phyloP scores from a whole-genome alignment of 2,888 invertebrate species.

The Abscondita cerata region DNA sequence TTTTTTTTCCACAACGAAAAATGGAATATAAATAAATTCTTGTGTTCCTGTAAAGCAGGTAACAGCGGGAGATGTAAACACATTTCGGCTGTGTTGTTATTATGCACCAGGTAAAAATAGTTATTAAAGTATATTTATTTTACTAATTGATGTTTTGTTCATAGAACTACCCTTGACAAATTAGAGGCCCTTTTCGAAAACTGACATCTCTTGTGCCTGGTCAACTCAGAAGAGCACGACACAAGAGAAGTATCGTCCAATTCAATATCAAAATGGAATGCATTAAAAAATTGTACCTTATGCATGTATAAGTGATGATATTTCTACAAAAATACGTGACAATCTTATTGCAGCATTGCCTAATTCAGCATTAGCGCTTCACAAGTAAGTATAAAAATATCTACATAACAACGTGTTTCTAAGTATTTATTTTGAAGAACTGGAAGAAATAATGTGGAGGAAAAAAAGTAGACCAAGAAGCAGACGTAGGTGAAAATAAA shows the following conservation, averaged over 20 bases:
- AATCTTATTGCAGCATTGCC: background rate
- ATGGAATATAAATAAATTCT: background rate
- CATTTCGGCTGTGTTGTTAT: constrained; percentile 5
- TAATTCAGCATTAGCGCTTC: constrained; percentile 1
- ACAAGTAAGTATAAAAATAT: constrained; percentile 2
- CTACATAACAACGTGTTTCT: background rate
- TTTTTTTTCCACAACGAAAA: constrained; percentile 7
- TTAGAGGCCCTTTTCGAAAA: background rate
- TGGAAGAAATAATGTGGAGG: background rate
- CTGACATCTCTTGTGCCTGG: constrained; percentile 4
- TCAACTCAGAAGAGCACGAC: background rate
- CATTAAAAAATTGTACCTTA: background rate
- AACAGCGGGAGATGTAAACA: constrained; percentile 8
- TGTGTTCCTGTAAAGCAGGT: constrained; percentile 13
- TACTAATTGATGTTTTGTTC: constrained; percentile 1
- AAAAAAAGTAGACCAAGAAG: background rate
- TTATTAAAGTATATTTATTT: constrained; percentile 4
- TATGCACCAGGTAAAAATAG: constrained; percentile 4
- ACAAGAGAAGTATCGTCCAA: constrained; percentile 4
- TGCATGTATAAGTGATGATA: background rate
- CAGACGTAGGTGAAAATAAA: background rate
- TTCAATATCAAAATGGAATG: constrained; percentile 5
- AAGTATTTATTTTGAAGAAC: background rate
- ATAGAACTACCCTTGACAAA: constrained; percentile 4
- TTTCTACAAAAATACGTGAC: background rate